Conservation (phyloP, 2,888 invertebrate genomes). For the Muschampia plurimacula region DNA sequence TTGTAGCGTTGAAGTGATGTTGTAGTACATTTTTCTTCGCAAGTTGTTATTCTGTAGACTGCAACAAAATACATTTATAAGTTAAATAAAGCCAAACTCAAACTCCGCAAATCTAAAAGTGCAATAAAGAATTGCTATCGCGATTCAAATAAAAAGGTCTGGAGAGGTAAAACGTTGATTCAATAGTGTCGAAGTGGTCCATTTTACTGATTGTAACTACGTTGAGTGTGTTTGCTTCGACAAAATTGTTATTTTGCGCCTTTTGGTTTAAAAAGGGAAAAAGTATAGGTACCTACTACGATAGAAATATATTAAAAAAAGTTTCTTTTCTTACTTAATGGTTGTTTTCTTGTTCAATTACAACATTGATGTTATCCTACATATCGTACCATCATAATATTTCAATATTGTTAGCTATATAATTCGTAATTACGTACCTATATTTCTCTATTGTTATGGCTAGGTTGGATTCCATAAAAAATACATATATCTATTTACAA, state of each 20-base stretch:
- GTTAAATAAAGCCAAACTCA: not conserved
- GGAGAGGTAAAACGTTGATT: slow-evolving; percentile 30
- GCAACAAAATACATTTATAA: slow-evolving; percentile 22
- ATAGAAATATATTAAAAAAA: not conserved
- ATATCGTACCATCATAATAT: too few species aligned
- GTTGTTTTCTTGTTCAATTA: not conserved
- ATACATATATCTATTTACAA: not conserved
- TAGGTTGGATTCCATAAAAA: not conserved
- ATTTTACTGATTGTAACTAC: slow-evolving; percentile 74
- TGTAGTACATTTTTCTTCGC: not conserved
- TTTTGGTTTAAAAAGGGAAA: slow-evolving; percentile 2
- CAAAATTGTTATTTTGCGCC: slow-evolving; percentile 48
- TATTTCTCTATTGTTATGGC: not conserved
- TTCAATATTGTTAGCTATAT: not conserved
- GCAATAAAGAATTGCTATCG: slow-evolving; percentile 29
- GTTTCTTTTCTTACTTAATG: not conserved
- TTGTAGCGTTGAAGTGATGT: not conserved
- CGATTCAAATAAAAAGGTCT: slow-evolving; percentile 5
- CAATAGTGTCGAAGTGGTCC: slow-evolving; percentile 55
- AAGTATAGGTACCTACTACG: not conserved
- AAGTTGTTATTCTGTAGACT: slow-evolving; percentile 6
- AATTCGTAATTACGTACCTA: too few species aligned
- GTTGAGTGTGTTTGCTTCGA: slow-evolving; percentile 23
- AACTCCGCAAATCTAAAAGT: slow-evolving; percentile 12
- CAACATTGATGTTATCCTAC: not conserved